phyloP scores from a whole-genome alignment of 2,113 vertebrate species.

The Pholis gunnellus region DNA sequence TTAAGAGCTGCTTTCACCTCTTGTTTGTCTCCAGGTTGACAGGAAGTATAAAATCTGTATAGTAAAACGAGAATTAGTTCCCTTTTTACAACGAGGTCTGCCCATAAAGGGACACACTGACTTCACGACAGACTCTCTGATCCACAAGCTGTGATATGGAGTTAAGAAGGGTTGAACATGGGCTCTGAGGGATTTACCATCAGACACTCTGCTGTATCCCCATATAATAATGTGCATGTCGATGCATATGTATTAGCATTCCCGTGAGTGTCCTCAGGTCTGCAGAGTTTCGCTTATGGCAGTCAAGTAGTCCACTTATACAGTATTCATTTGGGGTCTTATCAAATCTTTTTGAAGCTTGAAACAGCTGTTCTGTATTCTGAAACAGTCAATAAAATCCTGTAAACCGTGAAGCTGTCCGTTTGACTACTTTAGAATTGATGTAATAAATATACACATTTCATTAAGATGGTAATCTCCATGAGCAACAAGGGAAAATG shows the following conservation, averaged over 20 bases:
- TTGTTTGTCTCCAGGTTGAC: slow-evolving; percentile 55
- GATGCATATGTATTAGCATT: slow-evolving; percentile 12
- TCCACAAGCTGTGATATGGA: slow-evolving; percentile 51
- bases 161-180: slow-evolving; percentile 31
- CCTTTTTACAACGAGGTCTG: slow-evolving; percentile 21
- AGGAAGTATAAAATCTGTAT: slow-evolving; percentile 39
- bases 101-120: slow-evolving; percentile 3
- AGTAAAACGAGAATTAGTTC: slow-evolving; percentile 39
- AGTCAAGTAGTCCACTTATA: not conserved
- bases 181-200: slow-evolving; percentile 50
- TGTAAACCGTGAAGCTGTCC: not conserved
- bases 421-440: not conserved
- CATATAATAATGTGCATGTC: slow-evolving; percentile 38
- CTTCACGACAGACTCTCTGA: slow-evolving; percentile 43
- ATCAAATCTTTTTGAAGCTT: not conserved
- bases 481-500: not conserved
- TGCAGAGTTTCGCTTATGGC: not conserved
- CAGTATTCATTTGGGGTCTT: not conserved
- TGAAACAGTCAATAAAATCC: not conserved
- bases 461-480: not conserved
- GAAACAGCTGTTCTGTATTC: not conserved
- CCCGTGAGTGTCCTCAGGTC: not conserved
- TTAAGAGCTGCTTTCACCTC: slow-evolving; percentile 39
- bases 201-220: slow-evolving; percentile 12
- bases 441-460: not conserved